Base-by-base conservation (phyloP, 2,113 vertebrate species). In the Percopsis transmontana region DNA sequence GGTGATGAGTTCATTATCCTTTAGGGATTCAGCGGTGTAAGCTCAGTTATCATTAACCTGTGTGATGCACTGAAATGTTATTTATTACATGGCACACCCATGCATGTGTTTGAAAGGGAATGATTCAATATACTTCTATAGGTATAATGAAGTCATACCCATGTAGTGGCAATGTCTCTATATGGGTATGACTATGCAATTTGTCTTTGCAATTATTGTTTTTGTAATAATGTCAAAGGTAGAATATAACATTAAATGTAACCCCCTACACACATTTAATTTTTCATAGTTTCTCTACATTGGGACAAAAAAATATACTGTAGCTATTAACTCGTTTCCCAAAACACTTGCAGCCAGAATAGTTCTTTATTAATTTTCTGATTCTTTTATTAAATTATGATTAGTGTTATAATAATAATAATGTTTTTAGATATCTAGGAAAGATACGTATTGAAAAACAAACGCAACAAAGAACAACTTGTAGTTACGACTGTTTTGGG, bases 401-500 rank as follows among this genome's bases (percentile, higher is more conserved):
- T n/a, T 40, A 21, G 11, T 62, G 5, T 58, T 50, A 27, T 24
- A 9, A 72, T 48, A 4, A 62, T 7, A 47, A 33, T 14, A 19
- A 70, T 8, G 6, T 50, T 12, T 53, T 53, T 23, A 53, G 3
- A 13, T 9, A 24, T 53, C 51, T 53, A 21, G 9, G 11, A 53
- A 14, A 23, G 2, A 53, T 13, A 11, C 21, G 24, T 5, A 52
- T 6, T 27, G 20, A 52, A 61, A 39, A 44, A 57, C 18, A 38
- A 23, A 16, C 2, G 5, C 24, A n/a, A 18, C 20, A 70, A n/a
- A 18, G 87, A 88, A 83, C 84, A 84, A 90, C 90, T 91, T 91
- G 88, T 89, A 47, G 13, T 16, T 39, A 42, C 44, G 27, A 53
- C 68, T 72, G 63, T 20, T 83, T 79, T 94, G 79, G 74, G 74